Conservation (phyloP, 2,888 invertebrate species). For the Boloria selene region DNA sequence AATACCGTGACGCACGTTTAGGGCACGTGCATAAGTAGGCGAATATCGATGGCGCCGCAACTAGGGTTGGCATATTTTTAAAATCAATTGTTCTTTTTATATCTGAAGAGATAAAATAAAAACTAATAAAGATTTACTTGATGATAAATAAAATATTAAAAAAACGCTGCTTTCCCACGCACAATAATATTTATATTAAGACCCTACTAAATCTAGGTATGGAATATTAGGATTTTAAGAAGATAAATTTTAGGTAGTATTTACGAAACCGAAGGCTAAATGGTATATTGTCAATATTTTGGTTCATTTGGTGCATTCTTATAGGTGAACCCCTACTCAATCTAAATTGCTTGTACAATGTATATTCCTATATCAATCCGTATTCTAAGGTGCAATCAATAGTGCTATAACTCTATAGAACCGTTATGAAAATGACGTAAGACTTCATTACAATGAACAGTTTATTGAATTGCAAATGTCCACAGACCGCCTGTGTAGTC, state of each 20-base stretch:
- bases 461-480: conserved; percentile 23
- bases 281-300: too few species aligned
- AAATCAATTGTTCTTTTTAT: too few species aligned
- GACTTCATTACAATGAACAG: conserved; percentile 9
- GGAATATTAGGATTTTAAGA: too few species aligned
- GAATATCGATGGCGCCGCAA: conserved; percentile 26
- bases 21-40: conserved; percentile 31
- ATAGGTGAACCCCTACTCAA: background rate
- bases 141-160: too few species aligned
- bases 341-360: background rate
- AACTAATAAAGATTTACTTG: too few species aligned
- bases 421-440: conserved; percentile 16
- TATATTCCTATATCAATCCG: background rate
- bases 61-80: conserved; percentile 24
- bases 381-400: conserved; percentile 2
- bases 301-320: too few species aligned
- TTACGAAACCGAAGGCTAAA: too few species aligned
- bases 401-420: conserved; percentile 11
- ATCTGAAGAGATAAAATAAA: conserved; percentile 2
- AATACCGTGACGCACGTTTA: conserved; percentile 32
- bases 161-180: too few species aligned
- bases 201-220: too few species aligned
- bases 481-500: conserved; percentile 2
- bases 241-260: too few species aligned
- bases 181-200: too few species aligned